phyloP scores from a whole-genome alignment of 2,113 vertebrate species.

The Anguilla japonica region DNA sequence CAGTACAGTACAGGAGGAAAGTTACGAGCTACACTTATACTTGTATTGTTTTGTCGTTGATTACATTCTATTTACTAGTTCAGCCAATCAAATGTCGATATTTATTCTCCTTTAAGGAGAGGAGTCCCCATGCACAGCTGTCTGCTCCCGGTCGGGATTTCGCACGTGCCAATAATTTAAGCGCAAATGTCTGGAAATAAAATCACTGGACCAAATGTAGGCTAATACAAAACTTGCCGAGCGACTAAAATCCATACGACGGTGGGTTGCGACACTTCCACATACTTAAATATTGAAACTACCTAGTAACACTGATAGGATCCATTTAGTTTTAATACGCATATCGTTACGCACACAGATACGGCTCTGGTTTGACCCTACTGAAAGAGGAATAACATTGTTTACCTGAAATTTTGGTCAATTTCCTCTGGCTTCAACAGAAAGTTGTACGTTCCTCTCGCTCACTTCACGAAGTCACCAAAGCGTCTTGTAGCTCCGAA shows the following conservation, averaged over 20 bases:
- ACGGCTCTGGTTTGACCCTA: not conserved
- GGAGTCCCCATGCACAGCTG: not conserved
- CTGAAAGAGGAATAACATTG: not conserved
- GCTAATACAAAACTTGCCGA: not conserved
- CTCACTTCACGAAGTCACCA: constrained; percentile 15
- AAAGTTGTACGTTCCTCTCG: not conserved
- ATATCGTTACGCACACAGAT: not conserved
- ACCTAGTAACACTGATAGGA: not conserved
- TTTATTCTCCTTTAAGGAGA: not conserved
- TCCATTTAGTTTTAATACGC: not conserved
- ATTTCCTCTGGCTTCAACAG: not conserved
- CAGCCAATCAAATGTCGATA: not conserved
- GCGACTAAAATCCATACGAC: not conserved
- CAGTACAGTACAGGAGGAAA: not conserved
- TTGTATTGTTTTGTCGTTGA: not conserved
- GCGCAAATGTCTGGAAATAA: not conserved
- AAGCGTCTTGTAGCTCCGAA: not conserved
- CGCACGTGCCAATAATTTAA: not conserved
- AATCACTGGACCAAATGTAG: not conserved
- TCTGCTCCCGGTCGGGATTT: not conserved
- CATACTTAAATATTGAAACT: not conserved
- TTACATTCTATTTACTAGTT: not conserved
- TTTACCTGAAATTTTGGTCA: not conserved
- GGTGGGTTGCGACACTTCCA: not conserved
- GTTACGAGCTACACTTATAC: no score